Conservation (phyloP, 2,113 vertebrate species). For the Tachycineta bicolor region DNA sequence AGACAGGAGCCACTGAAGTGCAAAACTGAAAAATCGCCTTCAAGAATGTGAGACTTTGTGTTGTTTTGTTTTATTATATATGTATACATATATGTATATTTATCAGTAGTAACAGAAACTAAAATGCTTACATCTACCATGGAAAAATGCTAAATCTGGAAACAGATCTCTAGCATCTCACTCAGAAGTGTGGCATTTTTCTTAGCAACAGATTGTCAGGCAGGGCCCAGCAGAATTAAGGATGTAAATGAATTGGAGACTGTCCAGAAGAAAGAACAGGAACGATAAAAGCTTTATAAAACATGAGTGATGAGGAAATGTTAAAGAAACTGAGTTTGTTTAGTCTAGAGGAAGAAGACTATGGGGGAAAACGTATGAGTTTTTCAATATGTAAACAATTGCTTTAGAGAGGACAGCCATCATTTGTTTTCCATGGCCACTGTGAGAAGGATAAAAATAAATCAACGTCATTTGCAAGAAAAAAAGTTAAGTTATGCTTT, state of each 20-base stretch:
- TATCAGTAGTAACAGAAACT: not conserved
- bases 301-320: slow-evolving; percentile 49
- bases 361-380: not conserved
- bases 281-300: slow-evolving; percentile 56
- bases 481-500: not conserved
- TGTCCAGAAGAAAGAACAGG: slow-evolving; percentile 24
- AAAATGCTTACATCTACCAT: not conserved
- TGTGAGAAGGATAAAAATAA: slow-evolving; percentile 14
- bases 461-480: not conserved
- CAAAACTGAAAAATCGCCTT: not conserved
- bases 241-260: slow-evolving; percentile 29
- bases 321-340: slow-evolving; percentile 62
- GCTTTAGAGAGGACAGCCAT: not conserved
- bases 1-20: not conserved
- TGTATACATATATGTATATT: not conserved
- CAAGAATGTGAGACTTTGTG: not conserved
- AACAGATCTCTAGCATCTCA: not conserved
- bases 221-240: not conserved
- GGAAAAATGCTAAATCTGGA: not conserved
- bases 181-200: not conserved
- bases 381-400: slow-evolving; percentile 41
- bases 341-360: slow-evolving; percentile 56
- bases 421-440: not conserved
- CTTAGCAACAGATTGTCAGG: not conserved
- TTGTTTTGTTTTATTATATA: not conserved